Percentiles rank a stretch among this genome's conserved stretches.
phyloP scores from a whole-genome alignment of 2,113 vertebrate species.

The Ginglymostoma cirratum region DNA sequence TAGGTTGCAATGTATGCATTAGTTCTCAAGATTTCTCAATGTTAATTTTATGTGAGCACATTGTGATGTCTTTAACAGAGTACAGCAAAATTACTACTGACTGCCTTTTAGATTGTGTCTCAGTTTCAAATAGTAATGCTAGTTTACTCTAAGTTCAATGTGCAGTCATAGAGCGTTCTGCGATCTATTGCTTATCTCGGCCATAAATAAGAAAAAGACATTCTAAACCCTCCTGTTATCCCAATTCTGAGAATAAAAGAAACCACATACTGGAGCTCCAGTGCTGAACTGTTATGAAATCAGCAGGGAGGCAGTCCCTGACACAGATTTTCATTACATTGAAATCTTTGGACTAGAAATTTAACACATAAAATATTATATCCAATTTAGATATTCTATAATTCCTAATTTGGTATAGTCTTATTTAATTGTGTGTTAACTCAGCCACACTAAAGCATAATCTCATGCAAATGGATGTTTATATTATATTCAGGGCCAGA shows the following conservation, averaged over 20 bases:
- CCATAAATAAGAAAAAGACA: slow-evolving; percentile 1
- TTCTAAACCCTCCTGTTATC: neutral
- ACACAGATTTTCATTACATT: slow-evolving; percentile 12
- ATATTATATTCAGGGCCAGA: neutral
- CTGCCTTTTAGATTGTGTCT: neutral
- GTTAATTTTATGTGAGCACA: neutral
- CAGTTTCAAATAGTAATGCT: neutral
- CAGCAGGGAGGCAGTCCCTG: slow-evolving; percentile 9
- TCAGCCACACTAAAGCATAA: neutral
- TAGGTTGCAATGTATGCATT: neutral
- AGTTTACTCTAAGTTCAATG: neutral
- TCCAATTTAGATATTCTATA: neutral
- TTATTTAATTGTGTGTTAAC: slow-evolving; percentile 20
- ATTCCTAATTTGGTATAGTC: neutral
- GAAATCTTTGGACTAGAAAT: neutral
- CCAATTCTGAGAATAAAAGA: neutral
- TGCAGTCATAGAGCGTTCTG: neutral
- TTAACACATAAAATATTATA: neutral
- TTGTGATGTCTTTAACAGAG: neutral
- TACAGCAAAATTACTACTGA: neutral
- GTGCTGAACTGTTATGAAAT: slow-evolving; percentile 6
- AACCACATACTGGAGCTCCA: neutral
- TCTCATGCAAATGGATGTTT: neutral
- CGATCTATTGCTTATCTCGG: neutral
- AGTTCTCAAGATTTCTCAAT: neutral